phyloP scores from a whole-genome alignment of 2,113 vertebrate genomes.

The Balaeniceps rex region DNA sequence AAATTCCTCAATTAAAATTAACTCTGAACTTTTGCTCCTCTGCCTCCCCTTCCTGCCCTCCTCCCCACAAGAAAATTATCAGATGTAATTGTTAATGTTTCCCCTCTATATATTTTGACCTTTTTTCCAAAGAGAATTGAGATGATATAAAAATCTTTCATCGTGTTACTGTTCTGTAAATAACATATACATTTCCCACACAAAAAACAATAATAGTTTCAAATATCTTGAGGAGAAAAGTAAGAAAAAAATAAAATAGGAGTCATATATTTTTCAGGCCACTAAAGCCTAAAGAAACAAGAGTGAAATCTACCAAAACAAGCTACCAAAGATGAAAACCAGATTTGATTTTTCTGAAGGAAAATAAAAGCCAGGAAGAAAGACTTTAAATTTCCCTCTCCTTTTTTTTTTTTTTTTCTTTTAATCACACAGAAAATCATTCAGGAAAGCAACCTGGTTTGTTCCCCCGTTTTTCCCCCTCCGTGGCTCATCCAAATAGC shows the following conservation, averaged over 20 bases:
- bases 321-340: background rate
- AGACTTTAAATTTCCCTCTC: background rate
- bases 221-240: background rate
- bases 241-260: background rate
- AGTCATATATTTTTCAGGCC: background rate
- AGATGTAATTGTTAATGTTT: background rate
- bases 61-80: background rate
- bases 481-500: slow-evolving; percentile 49
- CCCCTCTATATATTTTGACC: background rate
- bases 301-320: background rate
- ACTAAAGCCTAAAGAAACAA: background rate
- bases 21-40: slow-evolving; percentile 62
- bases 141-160: background rate
- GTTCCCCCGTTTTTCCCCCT: background rate
- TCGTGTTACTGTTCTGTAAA: background rate
- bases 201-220: background rate
- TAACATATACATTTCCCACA: background rate
- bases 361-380: background rate
- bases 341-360: background rate
- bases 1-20: slow-evolving; percentile 81
- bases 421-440: background rate
- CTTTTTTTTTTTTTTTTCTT: too few relatives aligned
- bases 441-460: background rate
- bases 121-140: background rate
- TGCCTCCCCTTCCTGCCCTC: slow-evolving; percentile 9